Conservation (phyloP, 2,888 invertebrate species). For the Pachymerium ferrugineum region DNA sequence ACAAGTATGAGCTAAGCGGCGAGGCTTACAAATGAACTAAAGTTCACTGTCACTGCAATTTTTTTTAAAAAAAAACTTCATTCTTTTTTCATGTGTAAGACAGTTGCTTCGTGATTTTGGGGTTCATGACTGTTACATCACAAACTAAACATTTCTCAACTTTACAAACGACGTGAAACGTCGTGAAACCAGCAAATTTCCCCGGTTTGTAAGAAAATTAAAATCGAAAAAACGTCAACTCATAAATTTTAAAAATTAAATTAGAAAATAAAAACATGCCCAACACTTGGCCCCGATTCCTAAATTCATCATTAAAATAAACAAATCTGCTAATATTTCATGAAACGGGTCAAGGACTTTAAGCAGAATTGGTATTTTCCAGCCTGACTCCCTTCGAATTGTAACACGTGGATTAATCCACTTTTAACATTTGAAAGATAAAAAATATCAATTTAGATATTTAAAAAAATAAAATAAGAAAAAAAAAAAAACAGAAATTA, state of each 20-base stretch:
- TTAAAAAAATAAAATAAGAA: no score
- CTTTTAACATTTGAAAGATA: not conserved
- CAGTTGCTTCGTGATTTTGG: not conserved
- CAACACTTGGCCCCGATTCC: constrained; percentile 4
- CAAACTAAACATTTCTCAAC: no score
- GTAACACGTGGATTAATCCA: constrained; percentile 20
- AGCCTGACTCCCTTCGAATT: constrained; percentile 4
- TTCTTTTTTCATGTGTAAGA: not conserved
- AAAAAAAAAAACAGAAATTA: no score
- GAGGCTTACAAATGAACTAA: constrained; percentile 19
- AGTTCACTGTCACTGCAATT: constrained; percentile 1
- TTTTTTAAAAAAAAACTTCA: not conserved
- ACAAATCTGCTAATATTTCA: constrained; percentile 27
- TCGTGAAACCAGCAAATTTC: no score
- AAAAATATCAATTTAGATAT: no score
- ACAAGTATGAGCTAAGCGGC: not conserved
- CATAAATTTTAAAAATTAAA: not conserved
- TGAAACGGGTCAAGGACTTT: constrained; percentile 23
- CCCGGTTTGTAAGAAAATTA: no score
- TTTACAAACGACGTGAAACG: no score
- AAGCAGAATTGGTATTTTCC: constrained; percentile 6
- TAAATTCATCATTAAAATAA: constrained; percentile 25
- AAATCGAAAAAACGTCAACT: not conserved
- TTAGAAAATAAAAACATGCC: not conserved
- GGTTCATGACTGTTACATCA: constrained; percentile 22